A percentile compares a stretch with the other conserved stretches of the same genome.
Conservation (phyloP, 1,140 invertebrate species). For the Andricus grossulariae region DNA sequence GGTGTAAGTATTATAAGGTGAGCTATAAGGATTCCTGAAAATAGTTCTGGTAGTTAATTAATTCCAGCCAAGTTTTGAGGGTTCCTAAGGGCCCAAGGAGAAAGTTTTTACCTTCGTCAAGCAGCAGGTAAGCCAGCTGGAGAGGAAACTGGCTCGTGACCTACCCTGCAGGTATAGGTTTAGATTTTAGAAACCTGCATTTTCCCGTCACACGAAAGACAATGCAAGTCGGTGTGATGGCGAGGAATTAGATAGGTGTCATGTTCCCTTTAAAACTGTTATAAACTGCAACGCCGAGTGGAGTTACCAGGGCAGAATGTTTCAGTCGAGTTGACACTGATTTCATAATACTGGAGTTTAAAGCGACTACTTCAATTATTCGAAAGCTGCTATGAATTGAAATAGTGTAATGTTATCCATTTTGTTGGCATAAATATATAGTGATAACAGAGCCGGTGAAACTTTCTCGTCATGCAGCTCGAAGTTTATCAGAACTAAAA, state of each 20-base stretch:
- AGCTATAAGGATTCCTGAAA: background rate
- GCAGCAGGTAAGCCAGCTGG: background rate
- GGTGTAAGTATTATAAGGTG: too few relatives aligned
- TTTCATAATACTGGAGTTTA: constrained; percentile 16
- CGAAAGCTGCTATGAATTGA: background rate
- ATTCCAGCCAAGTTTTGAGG: background rate
- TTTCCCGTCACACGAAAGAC: background rate
- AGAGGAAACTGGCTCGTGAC: constrained; percentile 8
- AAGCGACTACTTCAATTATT: background rate
- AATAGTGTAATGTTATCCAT: background rate
- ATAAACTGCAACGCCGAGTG: constrained; percentile 12
- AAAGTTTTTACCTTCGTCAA: constrained; percentile 10
- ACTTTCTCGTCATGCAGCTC: background rate
- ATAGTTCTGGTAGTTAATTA: background rate
- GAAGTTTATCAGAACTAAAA: background rate
- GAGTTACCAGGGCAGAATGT: constrained; percentile 10
- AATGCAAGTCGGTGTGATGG: background rate
- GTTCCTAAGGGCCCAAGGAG: background rate
- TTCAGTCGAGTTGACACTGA: constrained; percentile 6
- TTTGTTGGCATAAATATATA: background rate
- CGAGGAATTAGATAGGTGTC: constrained; percentile 8
- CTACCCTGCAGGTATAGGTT: background rate
- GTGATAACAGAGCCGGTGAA: background rate
- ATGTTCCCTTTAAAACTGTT: constrained; percentile 16
- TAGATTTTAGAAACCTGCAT: background rate